These are phyloP conservation scores for Ascidia mentula DNA, from an alignment of 23 tunicate genomes.

Conservation along the genomic window DNA sequence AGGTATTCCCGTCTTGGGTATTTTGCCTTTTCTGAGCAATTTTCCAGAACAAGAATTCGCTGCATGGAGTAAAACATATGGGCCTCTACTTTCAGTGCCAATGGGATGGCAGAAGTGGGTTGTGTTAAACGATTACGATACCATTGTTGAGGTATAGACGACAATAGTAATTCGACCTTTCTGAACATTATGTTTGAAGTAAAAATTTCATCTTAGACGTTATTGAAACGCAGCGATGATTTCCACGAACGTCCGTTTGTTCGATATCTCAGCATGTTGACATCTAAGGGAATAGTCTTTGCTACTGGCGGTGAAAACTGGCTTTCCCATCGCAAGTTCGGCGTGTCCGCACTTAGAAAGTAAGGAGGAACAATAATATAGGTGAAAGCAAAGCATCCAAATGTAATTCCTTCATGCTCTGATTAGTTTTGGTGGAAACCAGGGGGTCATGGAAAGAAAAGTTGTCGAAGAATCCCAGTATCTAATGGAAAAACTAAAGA, in stretches of 20 bases:
- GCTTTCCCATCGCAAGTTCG: not conserved
- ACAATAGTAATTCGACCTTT: not conserved
- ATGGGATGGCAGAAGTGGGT: constrained; percentile 15
- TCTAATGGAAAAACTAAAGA: not conserved
- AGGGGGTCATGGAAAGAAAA: not conserved
- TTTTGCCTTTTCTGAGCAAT: constrained; percentile 13
- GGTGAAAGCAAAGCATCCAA: not conserved
- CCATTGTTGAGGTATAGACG: constrained; percentile 12
- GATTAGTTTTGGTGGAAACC: not conserved
- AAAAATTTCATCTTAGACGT: not conserved
- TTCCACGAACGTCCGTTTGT: constrained; percentile 2
- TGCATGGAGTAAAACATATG: constrained; percentile 17
- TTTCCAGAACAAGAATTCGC: constrained; percentile 18
- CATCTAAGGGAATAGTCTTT: not conserved
- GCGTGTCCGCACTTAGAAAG: not conserved
- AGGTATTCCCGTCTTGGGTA: constrained; percentile 10
- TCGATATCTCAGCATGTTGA: not conserved
- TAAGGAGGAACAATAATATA: no score
- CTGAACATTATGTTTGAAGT: not conserved
- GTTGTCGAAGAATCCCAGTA: not conserved
- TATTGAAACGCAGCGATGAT: not conserved
- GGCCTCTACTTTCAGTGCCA: constrained; percentile 10
- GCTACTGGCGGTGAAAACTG: not conserved
- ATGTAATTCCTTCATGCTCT: not conserved
- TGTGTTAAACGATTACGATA: constrained; percentile 7